Base-by-base conservation (phyloP, 2,113 vertebrate species). In the Piprites chloris region DNA sequence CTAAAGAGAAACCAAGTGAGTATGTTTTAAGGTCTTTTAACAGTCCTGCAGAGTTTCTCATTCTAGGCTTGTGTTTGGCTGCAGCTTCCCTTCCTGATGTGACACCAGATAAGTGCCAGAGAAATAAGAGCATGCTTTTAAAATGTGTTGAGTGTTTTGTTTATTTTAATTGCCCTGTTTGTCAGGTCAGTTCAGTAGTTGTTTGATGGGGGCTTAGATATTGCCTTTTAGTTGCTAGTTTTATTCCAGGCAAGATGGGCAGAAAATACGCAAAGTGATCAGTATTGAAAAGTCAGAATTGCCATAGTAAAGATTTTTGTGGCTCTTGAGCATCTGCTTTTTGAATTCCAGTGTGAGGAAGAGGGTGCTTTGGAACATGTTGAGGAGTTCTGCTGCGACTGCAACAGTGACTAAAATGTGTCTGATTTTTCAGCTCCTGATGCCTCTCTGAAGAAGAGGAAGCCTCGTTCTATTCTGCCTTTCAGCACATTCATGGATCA, bases 401-500 rank as follows among this genome's bases (percentile, higher is more conserved):
- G 24, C 67, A 89, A 44, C 72, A 55, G 35, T 0, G 1, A 79
- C 52, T 95, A 37, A 85, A 88, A 37, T 3, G 18, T 79, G 42
- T 47, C 21, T 19, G 52, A 44, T 81, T 80, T 80, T 85, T 75
- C 84, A 91, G 93, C 85, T 95, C 26, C 80, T 97, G 98, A 98
- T 89, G 68, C 95, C 32, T 85, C 94, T 39, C 47, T 97, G 95
- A 99, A 99, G 97, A 99, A 98, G 97, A 99, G 98, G 95, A 99
- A 99, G 89, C 97, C 98, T 79, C 99, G 99, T 59, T 99, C 99
- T 69, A 97, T 99, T 95, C 97, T 99, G 37, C 99, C 99, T 2
- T 72, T 99, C 95, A 99, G 98, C 52, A 98, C 98, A 3, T 97
- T 98, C 94, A 98, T 99, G 98, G 99, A 99, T 95, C 99, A 99